Percentiles rank a stretch among this genome's conserved stretches.
Conservation (phyloP, 1,140 invertebrate genomes). For the Neotoxoptera formosana region DNA sequence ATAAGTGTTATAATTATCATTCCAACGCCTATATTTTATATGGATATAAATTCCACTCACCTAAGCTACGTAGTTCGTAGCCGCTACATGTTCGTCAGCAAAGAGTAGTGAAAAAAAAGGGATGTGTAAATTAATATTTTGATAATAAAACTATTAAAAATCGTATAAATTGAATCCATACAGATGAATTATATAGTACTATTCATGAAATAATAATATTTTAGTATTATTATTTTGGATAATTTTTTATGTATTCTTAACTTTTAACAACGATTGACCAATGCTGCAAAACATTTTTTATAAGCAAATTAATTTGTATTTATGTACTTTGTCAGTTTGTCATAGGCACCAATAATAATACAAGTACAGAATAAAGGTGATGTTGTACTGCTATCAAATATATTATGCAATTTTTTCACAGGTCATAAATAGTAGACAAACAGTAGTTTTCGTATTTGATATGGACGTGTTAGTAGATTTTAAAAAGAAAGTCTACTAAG, state of each 20-base stretch:
- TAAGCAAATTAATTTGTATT: background rate
- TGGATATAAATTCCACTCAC: background rate
- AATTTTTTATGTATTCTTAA: background rate
- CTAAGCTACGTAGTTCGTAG: too few species aligned
- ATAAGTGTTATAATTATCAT: background rate
- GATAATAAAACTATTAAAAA: background rate
- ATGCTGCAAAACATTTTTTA: background rate
- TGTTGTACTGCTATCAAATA: background rate
- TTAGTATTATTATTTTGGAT: background rate
- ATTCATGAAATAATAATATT: background rate
- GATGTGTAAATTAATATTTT: background rate
- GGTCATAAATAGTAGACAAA: background rate
- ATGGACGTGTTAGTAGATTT: slow-evolving; percentile 15
- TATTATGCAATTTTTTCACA: background rate
- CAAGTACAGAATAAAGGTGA: background rate
- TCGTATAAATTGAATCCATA: too few species aligned
- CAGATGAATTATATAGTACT: too few species aligned
- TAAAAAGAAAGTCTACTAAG: slow-evolving; percentile 52
- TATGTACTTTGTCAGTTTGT: background rate
- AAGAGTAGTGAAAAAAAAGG: too few species aligned
- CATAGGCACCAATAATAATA: background rate
- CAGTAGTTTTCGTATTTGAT: slow-evolving; percentile 17
- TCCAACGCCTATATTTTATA: background rate
- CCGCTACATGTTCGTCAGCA: too few species aligned
- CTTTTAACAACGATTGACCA: too few species aligned